Evolutionary conservation across 2,113 vertebrate species (phyloP).

Genomic region (Corythoichthys intestinalis): DNA sequence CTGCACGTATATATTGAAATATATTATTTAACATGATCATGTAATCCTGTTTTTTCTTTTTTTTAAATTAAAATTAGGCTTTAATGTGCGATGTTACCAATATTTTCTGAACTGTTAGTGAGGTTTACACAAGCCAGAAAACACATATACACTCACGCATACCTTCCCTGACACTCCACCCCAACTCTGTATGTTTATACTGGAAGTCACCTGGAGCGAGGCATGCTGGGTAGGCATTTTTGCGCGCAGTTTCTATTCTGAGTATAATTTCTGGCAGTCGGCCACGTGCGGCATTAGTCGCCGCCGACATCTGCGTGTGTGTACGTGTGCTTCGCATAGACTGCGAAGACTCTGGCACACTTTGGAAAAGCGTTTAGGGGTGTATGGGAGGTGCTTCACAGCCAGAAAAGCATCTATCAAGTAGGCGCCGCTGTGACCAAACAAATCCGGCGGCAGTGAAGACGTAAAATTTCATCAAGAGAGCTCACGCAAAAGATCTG

Average conservation of each 20-base stretch:
- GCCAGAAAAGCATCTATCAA: constrained; percentile 61
- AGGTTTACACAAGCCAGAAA: constrained; percentile 15
- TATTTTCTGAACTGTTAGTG: not conserved
- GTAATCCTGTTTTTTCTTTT: too few species aligned
- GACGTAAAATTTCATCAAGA: constrained; percentile 56
- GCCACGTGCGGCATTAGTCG: constrained; percentile 49
- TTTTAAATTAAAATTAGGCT: not conserved
- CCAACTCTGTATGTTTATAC: constrained; percentile 57
- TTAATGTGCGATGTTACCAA: not conserved
- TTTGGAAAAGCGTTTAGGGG: constrained; percentile 3
- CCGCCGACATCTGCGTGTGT: constrained; percentile 56
- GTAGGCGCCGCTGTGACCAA: constrained; percentile 59
- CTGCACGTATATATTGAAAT: too few species aligned
- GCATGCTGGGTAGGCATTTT: constrained; percentile 69
- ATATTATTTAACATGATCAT: too few species aligned
- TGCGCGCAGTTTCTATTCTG: constrained; percentile 69
- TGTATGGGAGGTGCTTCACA: constrained; percentile 30
- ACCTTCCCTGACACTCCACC: constrained; percentile 16
- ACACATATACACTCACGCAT: constrained; percentile 18
- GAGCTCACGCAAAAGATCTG: constrained; percentile 47
- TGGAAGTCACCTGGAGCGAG: constrained; percentile 62
- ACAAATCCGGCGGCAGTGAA: constrained; percentile 49
- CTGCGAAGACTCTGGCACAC: constrained; percentile 38
- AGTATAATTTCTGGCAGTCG: constrained; percentile 69
- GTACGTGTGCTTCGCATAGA: constrained; percentile 34